Conservation (phyloP, 1,140 invertebrate genomes). For the Dufourea novaeangliae region DNA sequence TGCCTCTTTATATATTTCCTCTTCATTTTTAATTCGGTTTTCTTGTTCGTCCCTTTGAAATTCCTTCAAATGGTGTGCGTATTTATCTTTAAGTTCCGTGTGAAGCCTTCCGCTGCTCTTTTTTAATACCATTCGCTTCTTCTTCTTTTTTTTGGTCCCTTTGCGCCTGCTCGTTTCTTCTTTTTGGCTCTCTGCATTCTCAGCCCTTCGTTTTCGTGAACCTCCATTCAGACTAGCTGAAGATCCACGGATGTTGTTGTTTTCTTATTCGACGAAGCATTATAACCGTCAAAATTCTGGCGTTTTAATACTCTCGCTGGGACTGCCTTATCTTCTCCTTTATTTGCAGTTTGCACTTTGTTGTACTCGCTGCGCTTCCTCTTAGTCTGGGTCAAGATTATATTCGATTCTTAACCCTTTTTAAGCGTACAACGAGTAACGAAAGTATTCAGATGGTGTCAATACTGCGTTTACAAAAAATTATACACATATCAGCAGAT, state of each 20-base stretch:
- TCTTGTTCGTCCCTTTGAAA: not conserved
- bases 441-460: too few species aligned
- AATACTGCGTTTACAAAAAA: too few species aligned
- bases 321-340: not conserved
- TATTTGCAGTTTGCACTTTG: not conserved
- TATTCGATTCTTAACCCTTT: not conserved
- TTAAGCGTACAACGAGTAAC: too few species aligned
- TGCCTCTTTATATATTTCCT: not conserved
- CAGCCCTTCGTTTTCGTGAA: not conserved
- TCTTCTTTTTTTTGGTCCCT: conserved; percentile 27
- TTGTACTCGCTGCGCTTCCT: not conserved
- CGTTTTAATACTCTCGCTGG: not conserved
- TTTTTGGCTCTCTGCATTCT: not conserved
- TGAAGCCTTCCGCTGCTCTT: conserved; percentile 15
- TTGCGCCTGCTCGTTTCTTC: conserved; percentile 4
- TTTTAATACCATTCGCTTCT: conserved; percentile 10
- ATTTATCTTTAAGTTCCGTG: conserved; percentile 43
- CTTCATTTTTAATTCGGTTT: conserved; percentile 10
- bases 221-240: conserved; percentile 22
- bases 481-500: too few species aligned
- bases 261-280: not conserved
- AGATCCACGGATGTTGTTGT: not conserved
- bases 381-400: not conserved
- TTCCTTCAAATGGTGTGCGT: not conserved
- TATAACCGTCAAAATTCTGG: not conserved